Evolutionary conservation across 2,888 invertebrate species (phyloP).

Genomic region (Spisula solida): DNA sequence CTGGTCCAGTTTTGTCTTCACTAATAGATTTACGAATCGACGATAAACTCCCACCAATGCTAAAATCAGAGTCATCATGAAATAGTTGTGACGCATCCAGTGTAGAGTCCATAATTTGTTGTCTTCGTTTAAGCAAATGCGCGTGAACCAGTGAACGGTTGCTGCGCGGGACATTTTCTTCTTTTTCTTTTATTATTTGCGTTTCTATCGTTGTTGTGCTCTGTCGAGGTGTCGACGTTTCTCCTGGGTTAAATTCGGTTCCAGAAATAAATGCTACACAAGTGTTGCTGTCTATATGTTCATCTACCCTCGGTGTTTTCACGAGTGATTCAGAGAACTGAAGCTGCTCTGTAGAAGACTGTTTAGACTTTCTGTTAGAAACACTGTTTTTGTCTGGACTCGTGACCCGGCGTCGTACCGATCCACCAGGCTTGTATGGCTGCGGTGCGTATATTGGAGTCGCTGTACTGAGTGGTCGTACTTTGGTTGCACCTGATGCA

Average conservation of each 20-base stretch:
- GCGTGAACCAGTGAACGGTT: slow-evolving; percentile 20
- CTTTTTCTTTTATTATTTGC: background rate
- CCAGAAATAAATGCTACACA: background rate
- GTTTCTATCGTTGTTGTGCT: background rate
- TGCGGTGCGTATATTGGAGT: background rate
- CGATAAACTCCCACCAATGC: background rate
- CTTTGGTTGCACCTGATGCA: background rate
- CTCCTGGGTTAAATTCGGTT: slow-evolving; percentile 2
- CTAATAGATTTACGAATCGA: slow-evolving; percentile 14
- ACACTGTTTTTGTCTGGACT: background rate
- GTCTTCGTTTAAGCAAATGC: slow-evolving; percentile 12
- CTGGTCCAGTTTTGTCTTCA: background rate
- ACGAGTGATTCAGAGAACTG: background rate
- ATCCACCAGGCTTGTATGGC: background rate
- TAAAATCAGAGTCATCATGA: slow-evolving; percentile 3
- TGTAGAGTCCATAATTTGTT: background rate
- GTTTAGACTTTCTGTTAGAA: background rate
- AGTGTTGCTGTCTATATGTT: background rate
- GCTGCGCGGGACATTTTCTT: background rate
- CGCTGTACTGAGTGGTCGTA: background rate
- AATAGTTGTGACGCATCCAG: background rate
- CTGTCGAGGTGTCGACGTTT: slow-evolving; percentile 39
- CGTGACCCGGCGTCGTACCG: background rate
- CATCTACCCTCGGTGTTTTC: background rate
- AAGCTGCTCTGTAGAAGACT: background rate